A percentile compares a stretch with the other conserved stretches of the same genome.
Conservation (phyloP, 2,888 invertebrate species). For the Dryomyza anilis region DNA sequence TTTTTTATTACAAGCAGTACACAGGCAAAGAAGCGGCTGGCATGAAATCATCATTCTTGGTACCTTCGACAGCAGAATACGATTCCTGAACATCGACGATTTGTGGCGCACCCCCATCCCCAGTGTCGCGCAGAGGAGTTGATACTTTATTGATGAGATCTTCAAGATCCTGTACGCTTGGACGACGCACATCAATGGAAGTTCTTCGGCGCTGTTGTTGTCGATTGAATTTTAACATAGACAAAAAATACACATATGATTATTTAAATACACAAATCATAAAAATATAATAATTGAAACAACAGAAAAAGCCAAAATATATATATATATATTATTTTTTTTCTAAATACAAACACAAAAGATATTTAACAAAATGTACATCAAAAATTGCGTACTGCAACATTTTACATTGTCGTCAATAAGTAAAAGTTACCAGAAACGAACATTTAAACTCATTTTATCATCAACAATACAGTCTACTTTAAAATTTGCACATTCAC, state of each 20-base stretch:
- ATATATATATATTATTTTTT: too few species aligned
- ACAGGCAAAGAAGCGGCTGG: too few species aligned
- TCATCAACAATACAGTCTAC: too few species aligned
- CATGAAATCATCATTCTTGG: too few species aligned
- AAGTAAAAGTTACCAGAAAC: not conserved
- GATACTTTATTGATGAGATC: constrained; percentile 90
- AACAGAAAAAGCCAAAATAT: too few species aligned
- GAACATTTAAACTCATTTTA: too few species aligned
- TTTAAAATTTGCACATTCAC: too few species aligned
- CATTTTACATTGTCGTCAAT: not conserved
- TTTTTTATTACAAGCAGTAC: too few species aligned
- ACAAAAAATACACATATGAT: not conserved
- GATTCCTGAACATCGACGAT: constrained; percentile 94
- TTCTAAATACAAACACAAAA: too few species aligned
- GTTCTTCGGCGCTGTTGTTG: constrained; percentile 77
- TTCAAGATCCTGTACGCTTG: constrained; percentile 88
- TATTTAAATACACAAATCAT: not conserved
- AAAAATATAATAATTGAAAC: not conserved
- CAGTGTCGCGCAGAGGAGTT: constrained; percentile 81
- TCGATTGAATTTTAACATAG: not conserved
- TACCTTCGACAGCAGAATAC: constrained; percentile 96
- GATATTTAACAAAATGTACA: not conserved
- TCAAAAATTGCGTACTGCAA: not conserved
- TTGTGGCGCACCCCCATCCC: constrained; percentile 82
- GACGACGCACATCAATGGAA: constrained; percentile 87